Evolutionary conservation across 2,888 invertebrate species (phyloP).

Genomic region (Eupithecia subumbrata): DNA sequence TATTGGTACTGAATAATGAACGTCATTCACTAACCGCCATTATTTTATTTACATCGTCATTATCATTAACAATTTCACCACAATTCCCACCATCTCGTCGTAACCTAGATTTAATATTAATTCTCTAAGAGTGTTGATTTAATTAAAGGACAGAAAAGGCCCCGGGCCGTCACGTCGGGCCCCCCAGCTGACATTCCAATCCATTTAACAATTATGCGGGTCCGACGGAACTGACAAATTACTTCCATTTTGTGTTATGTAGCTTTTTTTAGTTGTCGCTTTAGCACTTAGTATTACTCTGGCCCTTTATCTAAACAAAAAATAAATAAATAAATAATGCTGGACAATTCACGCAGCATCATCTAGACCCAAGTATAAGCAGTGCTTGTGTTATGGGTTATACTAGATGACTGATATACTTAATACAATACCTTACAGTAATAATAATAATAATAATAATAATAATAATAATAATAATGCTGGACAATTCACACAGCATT

Average conservation of each 20-base stretch:
- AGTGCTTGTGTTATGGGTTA: too few species aligned
- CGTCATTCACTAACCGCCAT: not conserved
- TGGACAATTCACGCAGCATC: too few species aligned
- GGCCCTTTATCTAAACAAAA: not conserved
- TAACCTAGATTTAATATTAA: not conserved
- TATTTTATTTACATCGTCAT: not conserved
- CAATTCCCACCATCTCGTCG: not conserved
- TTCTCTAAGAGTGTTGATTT: not conserved
- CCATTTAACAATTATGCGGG: slow-evolving; percentile 43
- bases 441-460: too few species aligned
- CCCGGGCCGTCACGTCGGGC: slow-evolving; percentile 25
- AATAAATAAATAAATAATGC: too few species aligned
- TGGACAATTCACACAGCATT: too few species aligned
- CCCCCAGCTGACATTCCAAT: slow-evolving; percentile 37
- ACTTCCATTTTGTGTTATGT: not conserved
- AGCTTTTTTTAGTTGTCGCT: not conserved
- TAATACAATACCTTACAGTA: too few species aligned
- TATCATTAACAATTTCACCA: not conserved
- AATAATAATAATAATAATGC: too few species aligned
- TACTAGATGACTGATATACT: too few species aligned
- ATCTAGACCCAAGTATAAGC: too few species aligned
- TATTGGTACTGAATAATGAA: too few species aligned
- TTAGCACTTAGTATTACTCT: not conserved
- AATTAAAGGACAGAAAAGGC: not conserved
- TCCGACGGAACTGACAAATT: slow-evolving; percentile 9